These are phyloP conservation scores for Siniperca obscura DNA, from an alignment of 2,797 vertebrate genomes.

Conservation along the genomic window DNA sequence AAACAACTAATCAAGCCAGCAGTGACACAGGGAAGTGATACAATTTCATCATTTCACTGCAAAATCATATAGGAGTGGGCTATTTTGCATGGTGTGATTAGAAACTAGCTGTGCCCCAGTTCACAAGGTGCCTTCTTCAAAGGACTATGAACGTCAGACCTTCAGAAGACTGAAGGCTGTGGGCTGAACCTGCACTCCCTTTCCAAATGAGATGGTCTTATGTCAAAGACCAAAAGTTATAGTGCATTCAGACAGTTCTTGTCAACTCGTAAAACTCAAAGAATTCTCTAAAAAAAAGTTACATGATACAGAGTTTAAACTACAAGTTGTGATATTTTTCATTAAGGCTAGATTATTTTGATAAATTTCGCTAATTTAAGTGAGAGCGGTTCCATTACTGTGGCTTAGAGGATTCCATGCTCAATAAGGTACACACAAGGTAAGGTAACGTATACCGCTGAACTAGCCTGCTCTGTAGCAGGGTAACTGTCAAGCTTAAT, in stretches of 20 bases:
- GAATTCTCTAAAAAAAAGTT: not conserved
- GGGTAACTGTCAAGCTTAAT: too few species aligned
- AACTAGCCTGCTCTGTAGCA: too few species aligned
- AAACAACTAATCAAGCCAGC: constrained; percentile 24
- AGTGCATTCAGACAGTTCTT: not conserved
- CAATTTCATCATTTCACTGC: constrained; percentile 15
- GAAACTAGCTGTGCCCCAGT: not conserved
- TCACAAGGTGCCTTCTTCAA: constrained; percentile 3
- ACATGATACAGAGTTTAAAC: not conserved
- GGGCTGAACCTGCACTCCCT: not conserved
- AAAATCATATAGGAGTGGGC: not conserved
- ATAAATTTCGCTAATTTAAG: too few species aligned
- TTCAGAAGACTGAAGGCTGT: not conserved
- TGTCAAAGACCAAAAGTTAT: not conserved
- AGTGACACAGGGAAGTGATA: not conserved
- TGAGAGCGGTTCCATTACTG: too few species aligned
- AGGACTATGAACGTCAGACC: constrained; percentile 4
- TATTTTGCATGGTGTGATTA: not conserved
- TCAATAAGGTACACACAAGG: too few species aligned
- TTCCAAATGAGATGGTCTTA: not conserved
- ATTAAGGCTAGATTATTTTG: too few species aligned
- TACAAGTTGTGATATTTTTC: not conserved
- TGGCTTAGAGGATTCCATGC: too few species aligned
- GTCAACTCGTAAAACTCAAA: not conserved
- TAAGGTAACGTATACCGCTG: too few species aligned